phyloP scores from a whole-genome alignment of 2,888 invertebrate genomes.

The Pristionchus arcanus region DNA sequence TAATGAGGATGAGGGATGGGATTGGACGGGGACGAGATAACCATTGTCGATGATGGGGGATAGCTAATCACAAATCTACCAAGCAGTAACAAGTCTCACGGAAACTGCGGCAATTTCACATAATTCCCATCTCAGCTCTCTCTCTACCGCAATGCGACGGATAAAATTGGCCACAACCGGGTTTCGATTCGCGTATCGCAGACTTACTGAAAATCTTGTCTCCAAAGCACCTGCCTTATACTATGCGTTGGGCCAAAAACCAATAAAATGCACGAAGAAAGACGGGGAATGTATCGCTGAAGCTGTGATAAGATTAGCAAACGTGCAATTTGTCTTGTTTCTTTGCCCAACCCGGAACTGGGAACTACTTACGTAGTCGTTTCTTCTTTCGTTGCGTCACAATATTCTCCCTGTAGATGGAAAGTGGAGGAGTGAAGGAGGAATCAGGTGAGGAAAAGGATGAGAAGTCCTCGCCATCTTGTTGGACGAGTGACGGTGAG shows the following conservation, averaged over 20 bases:
- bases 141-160: background rate
- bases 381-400: slow-evolving; percentile 44
- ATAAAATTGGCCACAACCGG: background rate
- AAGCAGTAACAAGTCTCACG: background rate
- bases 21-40: slow-evolving; percentile 14
- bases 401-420: slow-evolving; percentile 36
- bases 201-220: slow-evolving; percentile 14
- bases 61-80: background rate
- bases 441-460: background rate
- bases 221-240: background rate
- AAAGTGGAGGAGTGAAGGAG: slow-evolving; percentile 36
- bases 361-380: background rate
- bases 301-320: background rate
- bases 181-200: background rate
- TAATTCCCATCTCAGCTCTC: background rate
- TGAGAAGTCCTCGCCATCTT: background rate
- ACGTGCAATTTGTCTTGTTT: background rate
- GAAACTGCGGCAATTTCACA: background rate
- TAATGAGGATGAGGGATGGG: slow-evolving; percentile 18
- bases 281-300: background rate
- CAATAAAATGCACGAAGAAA: background rate
- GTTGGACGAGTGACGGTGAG: slow-evolving; percentile 3
- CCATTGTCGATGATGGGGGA: background rate
- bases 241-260: slow-evolving; percentile 1
- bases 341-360: background rate